Conservation (phyloP, 2,797 vertebrate genomes). For the Toxotes lorentzi region DNA sequence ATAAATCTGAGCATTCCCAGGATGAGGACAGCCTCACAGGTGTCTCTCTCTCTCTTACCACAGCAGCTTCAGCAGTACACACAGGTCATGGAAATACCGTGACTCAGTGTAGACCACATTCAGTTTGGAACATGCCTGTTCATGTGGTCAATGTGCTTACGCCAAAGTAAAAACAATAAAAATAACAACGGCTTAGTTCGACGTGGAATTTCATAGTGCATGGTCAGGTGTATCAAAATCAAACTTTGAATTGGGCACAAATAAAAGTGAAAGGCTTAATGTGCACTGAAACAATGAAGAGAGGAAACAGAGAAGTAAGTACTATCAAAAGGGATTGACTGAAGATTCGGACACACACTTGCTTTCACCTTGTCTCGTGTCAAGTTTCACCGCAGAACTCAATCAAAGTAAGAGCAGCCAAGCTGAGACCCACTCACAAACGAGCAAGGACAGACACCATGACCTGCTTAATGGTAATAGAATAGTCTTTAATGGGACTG, state of each 20-base stretch:
- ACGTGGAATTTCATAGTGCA: background rate
- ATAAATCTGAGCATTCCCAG: conserved; percentile 79
- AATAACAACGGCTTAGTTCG: background rate
- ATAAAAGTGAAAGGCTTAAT: background rate
- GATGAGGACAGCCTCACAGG: conserved; percentile 75
- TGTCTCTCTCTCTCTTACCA: conserved; percentile 69
- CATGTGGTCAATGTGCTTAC: conserved; percentile 5
- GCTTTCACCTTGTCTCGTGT: conserved; percentile 52
- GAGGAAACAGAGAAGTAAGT: background rate
- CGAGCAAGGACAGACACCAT: conserved; percentile 50
- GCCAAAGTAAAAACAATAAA: background rate
- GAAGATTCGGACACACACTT: conserved; percentile 15
- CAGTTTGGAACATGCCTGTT: conserved; percentile 28
- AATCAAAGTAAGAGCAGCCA: conserved; percentile 64
- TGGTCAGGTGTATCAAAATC: background rate
- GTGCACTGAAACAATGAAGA: background rate
- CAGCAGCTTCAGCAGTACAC: conserved; percentile 71
- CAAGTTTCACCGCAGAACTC: conserved; percentile 40
- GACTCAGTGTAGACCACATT: conserved; percentile 37
- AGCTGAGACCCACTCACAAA: conserved; percentile 60
- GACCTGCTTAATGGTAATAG: conserved; percentile 70
- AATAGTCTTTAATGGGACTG: conserved; percentile 71
- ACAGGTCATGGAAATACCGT: conserved; percentile 56
- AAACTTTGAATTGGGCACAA: background rate
- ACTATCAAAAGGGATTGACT: conserved; percentile 4